Base-by-base conservation (phyloP, 1,140 invertebrate genomes). In the Drosophila pseudoobscura region DNA sequence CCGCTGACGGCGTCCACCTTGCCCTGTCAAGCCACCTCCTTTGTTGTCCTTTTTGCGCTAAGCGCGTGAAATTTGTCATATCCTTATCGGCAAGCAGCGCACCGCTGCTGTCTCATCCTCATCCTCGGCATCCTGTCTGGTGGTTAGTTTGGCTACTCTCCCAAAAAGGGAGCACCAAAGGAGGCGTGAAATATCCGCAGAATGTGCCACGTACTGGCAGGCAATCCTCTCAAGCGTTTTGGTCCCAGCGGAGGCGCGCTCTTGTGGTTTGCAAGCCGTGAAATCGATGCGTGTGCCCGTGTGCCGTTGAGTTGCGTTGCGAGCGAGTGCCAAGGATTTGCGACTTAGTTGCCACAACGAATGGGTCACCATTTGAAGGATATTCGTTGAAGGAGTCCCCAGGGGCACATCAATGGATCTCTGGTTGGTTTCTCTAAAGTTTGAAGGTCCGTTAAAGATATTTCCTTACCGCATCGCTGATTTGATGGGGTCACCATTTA, bases 21-120 rank as follows among this genome's bases (percentile, higher is more conserved):
- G 62, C 22, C 50, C 53, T 26, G 26, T 47, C 63, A 44, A 49
- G 35, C 44, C 50, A 31, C 7, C 43, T 52, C 9, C 45, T 8
- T 57, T 66, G 65, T 75, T 68, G 74, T 76, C 51, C 56, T 75
- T 57, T 72, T 70, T 11, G 35, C 55, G 41, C 55, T 75, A 61
- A 75, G 73, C 73, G 73, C 72, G 56, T 87, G 59, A 87, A 87
- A 87, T 87, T 87, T 87, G 83, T 87, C 82, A 87, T 88, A 82
- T 87, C 83, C 82, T 87, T 87, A 87, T 87, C 82, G 31, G 11
- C 55, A 55, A 8, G 31, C 29, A 31, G 29, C 29, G 29, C 60
- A 43, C 46, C 15, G 51, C 22, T 44, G 2, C 50, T 50, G 29
- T n/a, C 58, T 15, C 13, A n/a, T 22, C 26, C 44, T 17, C 17